Evolutionary conservation across 2,888 invertebrate genomes (phyloP), one percentile per base, ranked within the genome.

Genomic region (Ferrisia virgata): DNA sequence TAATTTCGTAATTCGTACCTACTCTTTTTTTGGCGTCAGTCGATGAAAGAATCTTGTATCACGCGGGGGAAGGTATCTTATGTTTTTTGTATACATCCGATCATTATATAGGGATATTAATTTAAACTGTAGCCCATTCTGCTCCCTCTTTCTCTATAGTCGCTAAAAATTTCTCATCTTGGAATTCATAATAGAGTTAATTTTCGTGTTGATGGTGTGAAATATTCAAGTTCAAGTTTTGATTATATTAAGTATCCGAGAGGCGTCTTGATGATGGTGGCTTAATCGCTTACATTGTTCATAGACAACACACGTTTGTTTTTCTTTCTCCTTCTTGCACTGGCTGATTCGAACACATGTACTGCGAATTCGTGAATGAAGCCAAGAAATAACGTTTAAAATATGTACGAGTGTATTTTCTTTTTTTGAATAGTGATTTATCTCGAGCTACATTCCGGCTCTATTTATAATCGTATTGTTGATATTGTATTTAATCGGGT

Each of bases 161-260:
- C 1, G 53, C 22, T 53, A 22, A 53, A 53, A 53, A 53, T 53
- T 53, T 22, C 18, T 53, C 18, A 53, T 53, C 18, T 11, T 1
- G 22, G 18, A 22, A 53, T 18, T 53, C 5, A 18, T 53, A n/a
- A n/a, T n/a, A n/a, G n/a, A n/a, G n/a, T n/a, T n/a, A n/a, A 8
- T 53, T 2, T 53, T 4, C 5, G 11, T 28, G 28, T 25, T 64
- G 58, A 53, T 22, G 22, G 22, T 18, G 22, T 53, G 5, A 47
- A 47, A n/a, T 43, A 64, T 64, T 64, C 58, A 64, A 64, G 58
- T 64, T 64, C 58, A 64, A 64, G 58, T 64, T 64, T 64, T 64
- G 28, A 28, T 64, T 28, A 15, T 13, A 43, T n/a, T 43, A 64
- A n/a, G 58, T 28, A 28, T 64, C 4, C n/a, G n/a, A 47, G 47